Conservation (phyloP, 2,797 vertebrate species). For the Brachymystax lenok region DNA sequence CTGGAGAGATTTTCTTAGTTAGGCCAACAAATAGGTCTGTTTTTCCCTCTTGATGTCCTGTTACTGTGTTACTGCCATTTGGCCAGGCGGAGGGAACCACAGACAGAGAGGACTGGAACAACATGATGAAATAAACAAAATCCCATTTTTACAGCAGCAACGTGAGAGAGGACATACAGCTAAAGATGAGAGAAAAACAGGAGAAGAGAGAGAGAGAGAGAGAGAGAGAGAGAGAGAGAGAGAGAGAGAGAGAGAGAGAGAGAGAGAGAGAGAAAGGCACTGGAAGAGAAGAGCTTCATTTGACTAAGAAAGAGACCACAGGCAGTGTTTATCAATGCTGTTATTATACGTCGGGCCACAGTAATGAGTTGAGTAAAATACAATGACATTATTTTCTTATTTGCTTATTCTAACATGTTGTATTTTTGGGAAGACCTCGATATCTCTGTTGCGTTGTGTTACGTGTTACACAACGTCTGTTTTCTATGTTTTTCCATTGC, state of each 20-base stretch:
- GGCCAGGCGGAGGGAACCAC: constrained; percentile 74
- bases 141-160: constrained; percentile 58
- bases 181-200: not conserved
- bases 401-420: no score
- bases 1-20: constrained; percentile 53
- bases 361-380: no score
- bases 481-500: no score
- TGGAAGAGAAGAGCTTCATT: constrained; percentile 24
- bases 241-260: constrained; percentile 9
- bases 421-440: no score
- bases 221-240: not conserved
- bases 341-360: constrained; percentile 44
- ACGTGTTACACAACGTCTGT: no score
- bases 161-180: constrained; percentile 14
- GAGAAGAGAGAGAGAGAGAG: constrained; percentile 26
- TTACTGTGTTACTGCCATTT: constrained; percentile 71
- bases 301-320: constrained; percentile 31
- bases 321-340: constrained; percentile 31
- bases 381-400: no score
- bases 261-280: not conserved
- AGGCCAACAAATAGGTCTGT: constrained; percentile 63
- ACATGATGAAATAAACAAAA: constrained; percentile 71
- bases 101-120: constrained; percentile 58
- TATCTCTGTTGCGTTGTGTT: no score
- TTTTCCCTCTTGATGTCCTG: constrained; percentile 67